phyloP scores from a whole-genome alignment of 2,797 vertebrate species.

The Melanotaenia trifasciata region DNA sequence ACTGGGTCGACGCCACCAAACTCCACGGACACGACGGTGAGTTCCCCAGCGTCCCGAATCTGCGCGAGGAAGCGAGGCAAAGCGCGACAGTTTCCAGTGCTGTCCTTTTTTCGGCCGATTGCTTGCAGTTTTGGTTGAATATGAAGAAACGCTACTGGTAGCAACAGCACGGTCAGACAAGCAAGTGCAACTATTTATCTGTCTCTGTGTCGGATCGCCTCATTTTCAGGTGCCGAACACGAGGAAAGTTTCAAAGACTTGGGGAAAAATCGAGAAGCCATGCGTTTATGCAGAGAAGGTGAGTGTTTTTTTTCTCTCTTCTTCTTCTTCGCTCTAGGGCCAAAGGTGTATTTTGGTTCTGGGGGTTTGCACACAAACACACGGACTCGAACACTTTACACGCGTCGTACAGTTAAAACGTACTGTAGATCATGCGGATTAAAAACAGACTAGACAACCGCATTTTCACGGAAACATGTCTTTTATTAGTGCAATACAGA shows the following conservation, averaged over 20 bases:
- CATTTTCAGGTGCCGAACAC: conserved; percentile 89
- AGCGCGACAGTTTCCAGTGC: conserved; percentile 76
- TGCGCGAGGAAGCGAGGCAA: conserved; percentile 66
- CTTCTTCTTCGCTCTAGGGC: conserved; percentile 49
- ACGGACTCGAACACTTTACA: conserved; percentile 58
- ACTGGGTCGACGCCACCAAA: conserved; percentile 95
- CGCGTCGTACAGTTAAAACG: conserved; percentile 39
- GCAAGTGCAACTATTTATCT: conserved; percentile 86
- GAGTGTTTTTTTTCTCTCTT: conserved; percentile 76
- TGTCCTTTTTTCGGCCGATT: conserved; percentile 74
- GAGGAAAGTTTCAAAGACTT: conserved; percentile 99
- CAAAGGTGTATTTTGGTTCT: conserved; percentile 81
- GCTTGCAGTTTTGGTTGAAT: conserved; percentile 83
- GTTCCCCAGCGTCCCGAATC: conserved; percentile 74
- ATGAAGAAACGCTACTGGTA: conserved; percentile 82
- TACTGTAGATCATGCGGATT: conserved; percentile 49
- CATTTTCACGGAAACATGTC: conserved; percentile 45
- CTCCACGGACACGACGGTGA: conserved; percentile 96
- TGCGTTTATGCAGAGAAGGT: conserved; percentile 99
- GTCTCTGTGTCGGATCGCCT: conserved; percentile 72
- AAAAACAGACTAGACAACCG: conserved; percentile 17
- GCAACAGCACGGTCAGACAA: conserved; percentile 77
- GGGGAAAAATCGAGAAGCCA: conserved; percentile 96
- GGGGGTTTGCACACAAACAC: conserved; percentile 57
- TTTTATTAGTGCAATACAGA: conserved; percentile 36